Base-by-base conservation (phyloP, 2,888 invertebrate genomes). In the Choristoneura rosaceana region DNA sequence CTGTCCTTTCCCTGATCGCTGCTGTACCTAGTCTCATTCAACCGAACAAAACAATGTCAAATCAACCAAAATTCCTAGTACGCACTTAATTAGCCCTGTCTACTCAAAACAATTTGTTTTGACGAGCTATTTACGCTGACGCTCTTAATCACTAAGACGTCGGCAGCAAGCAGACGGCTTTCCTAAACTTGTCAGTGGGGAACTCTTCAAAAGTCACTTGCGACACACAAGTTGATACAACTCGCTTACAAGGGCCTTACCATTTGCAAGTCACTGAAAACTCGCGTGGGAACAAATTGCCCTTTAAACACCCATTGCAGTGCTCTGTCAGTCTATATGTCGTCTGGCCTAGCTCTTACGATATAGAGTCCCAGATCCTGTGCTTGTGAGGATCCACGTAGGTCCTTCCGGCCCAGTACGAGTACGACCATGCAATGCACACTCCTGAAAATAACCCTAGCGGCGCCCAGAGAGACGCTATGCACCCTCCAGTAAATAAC, bases 191-290 rank as follows among this genome's bases (percentile, higher is more conserved):
- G 71, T 71, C 71, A 67, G 66, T 70, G 58, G 63, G 71, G 66
- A 62, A 67, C 71, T 71, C 71, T 71, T 71, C 71, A 71, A 71
- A 71, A 71, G 67, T 71, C 71, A 71, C 71, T 71, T 55, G 66
- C 67, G 71, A 67, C 71, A 71, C 67, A 71, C 71, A 71, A 71
- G 71, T 71, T 71, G 71, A 71, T 67, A 71, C 71, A 67, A 71
- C 67, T 67, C 71, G 12, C 61, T 71, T 71, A 71, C 71, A 67
- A 67, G 71, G 63, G 55, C 14, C 43, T 12, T 67, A 71, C 66
- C 33, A 58, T 50, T 67, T 33, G 71, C 17, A 41, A 47, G 12
- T 70, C 70, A 17, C 38, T 17, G 8, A 25, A 0, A 70, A 61
- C 52, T 52, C 60, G 60, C 70, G 50, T 3, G 12, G 25, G 41